Percentiles rank a stretch among this genome's conserved stretches.
Evolutionary conservation across 64 coral and sea anemone species (phyloP).

Genomic region (Montipora efflorescens): DNA sequence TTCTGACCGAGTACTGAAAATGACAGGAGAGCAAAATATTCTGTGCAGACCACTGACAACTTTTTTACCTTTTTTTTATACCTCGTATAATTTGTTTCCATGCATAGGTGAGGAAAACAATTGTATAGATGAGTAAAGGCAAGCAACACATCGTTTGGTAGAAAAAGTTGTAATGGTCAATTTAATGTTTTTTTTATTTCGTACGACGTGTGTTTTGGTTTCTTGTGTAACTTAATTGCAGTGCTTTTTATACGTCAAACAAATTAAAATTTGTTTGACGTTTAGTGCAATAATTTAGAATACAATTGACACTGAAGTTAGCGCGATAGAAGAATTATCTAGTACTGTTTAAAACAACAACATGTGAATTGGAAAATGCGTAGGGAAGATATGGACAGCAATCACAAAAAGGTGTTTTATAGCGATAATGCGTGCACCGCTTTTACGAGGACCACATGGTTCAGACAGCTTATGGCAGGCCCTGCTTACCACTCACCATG

Average conservation of each 20-base stretch:
- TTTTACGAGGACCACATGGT: not conserved
- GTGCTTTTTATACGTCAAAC: not conserved
- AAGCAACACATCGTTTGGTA: not conserved
- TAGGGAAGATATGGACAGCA: not conserved
- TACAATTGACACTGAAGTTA: not conserved
- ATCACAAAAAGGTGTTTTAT: not conserved
- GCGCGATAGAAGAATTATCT: not conserved
- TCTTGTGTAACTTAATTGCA: not conserved
- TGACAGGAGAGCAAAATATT: no score
- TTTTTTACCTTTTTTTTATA: not conserved
- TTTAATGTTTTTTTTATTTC: not conserved
- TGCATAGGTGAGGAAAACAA: not conserved
- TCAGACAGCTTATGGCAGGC: not conserved
- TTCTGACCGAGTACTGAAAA: not conserved
- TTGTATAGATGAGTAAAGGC: not conserved
- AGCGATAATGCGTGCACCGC: not conserved
- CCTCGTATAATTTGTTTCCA: no score
- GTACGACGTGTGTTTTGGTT: not conserved
- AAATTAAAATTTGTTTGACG: not conserved
- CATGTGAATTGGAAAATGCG: not conserved
- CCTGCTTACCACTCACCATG: not conserved
- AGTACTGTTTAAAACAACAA: not conserved
- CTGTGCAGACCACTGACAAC: not conserved
- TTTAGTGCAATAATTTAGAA: not conserved
- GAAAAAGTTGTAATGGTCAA: not conserved